Conservation (phyloP, 2,888 invertebrate species). For the Apodemia hepburni region DNA sequence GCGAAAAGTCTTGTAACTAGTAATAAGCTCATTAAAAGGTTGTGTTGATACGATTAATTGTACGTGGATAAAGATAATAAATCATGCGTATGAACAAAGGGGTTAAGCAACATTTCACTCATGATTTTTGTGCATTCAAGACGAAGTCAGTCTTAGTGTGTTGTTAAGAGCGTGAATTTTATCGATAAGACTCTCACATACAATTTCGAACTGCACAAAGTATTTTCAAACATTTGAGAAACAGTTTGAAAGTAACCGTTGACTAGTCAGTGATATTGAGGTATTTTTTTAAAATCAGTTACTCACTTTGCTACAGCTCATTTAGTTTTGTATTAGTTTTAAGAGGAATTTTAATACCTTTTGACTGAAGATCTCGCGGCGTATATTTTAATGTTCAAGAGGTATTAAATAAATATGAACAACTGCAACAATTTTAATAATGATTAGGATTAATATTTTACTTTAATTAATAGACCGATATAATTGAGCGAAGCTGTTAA, state of each 20-base stretch:
- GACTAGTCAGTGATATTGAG: constrained; percentile 27
- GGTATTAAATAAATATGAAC: constrained; percentile 43
- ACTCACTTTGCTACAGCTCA: constrained; percentile 3
- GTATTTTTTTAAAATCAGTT: constrained; percentile 12
- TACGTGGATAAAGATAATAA: neutral
- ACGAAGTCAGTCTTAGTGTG: constrained; percentile 23
- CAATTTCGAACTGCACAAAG: constrained; percentile 26
- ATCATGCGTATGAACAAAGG: constrained; percentile 2
- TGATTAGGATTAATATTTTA: constrained; percentile 7
- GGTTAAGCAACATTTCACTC: constrained; percentile 11
- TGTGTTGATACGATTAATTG: constrained; percentile 1
- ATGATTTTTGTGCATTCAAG: constrained; percentile 13
- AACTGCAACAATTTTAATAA: constrained; percentile 7
- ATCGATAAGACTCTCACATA: constrained; percentile 6
- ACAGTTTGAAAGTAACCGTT: constrained; percentile 22
- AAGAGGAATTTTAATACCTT: constrained; percentile 44
- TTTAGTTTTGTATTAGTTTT: constrained; percentile 12
- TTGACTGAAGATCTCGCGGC: constrained; percentile 35
- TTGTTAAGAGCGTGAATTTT: constrained; percentile 19
- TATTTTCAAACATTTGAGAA: constrained; percentile 22
- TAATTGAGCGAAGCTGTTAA: constrained; percentile 6
- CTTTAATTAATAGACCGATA: neutral
- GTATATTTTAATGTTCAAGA: constrained; percentile 27
- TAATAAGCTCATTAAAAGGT: neutral
- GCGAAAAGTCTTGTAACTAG: neutral